Base-by-base conservation (phyloP, 2,113 vertebrate genomes). In the Lota lota region DNA sequence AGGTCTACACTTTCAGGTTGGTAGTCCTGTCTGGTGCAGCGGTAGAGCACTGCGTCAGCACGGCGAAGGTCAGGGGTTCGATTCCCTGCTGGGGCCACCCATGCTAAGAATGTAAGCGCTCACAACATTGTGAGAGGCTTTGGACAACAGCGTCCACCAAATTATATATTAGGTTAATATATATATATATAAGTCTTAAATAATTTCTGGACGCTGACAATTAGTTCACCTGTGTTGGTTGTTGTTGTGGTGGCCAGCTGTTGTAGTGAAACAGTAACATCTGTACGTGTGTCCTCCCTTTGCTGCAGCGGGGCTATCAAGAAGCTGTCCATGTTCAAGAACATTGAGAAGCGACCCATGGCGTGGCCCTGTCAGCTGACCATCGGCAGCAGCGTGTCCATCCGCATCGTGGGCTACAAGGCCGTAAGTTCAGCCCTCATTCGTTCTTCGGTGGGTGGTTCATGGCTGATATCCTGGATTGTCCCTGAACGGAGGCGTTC, bases 401-500 rank as follows among this genome's bases (percentile, higher is more conserved):
- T 99, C 88, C 93, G 88, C 63, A 97, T 99, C 18, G 80, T 95
- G 64, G 97, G 94, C 62, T 98, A 96, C 86, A 99, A 97, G 92
- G 89, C 94, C 61, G 97, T 99, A 91, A 91, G 95, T 94, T 73
- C 1, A 64, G 17, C 40, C 28, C 28, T 33, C 28, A 33, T 6
- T 33, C 28, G 7, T 33, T 33, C 28, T 33, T 4, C 7, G 7
- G 28, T 33, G 28, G 28, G 28, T 6, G 4, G 7, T 28, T n/a
- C n/a, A n/a, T n/a, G n/a, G n/a, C n/a, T n/a, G n/a, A 28, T 33
- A 33, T 33, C 28, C 28, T 33, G 28, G 7, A 33, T 33, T 4
- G 28, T 33, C 28, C 28, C 28, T 33, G 28, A 33, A 33, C 4
- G 28, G 28, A 33, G 28, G 28, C 28, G 7, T 33, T 33, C 28